phyloP scores from a whole-genome alignment of 2,888 invertebrate genomes.

The Torymus aiolomorphi region DNA sequence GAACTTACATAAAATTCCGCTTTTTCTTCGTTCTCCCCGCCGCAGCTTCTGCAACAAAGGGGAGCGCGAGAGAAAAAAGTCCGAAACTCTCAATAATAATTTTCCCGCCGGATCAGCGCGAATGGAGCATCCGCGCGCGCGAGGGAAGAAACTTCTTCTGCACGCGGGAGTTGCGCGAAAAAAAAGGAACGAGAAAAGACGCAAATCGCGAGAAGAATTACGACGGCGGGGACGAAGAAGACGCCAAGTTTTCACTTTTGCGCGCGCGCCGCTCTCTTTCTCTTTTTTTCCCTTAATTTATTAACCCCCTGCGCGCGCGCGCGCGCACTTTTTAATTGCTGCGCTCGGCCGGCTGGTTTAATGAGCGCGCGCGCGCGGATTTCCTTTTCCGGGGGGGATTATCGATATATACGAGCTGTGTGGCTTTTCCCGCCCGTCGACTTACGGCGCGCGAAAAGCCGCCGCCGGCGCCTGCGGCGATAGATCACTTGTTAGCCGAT shows the following conservation, averaged over 20 bases:
- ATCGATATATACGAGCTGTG: slow-evolving; percentile 10
- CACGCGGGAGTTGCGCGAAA: background rate
- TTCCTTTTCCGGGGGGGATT: slow-evolving; percentile 12
- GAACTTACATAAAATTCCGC: too few species aligned
- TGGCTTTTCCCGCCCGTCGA: background rate
- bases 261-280: too few species aligned
- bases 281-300: slow-evolving; percentile 21
- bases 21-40: too few species aligned
- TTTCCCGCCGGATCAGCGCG: slow-evolving; percentile 38
- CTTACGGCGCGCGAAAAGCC: slow-evolving; percentile 7
- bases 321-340: slow-evolving; percentile 42
- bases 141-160: slow-evolving; percentile 11
- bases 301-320: background rate
- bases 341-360: slow-evolving; percentile 18
- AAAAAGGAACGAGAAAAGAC: background rate
- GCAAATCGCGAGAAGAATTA: slow-evolving; percentile 23
- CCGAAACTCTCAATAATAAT: slow-evolving; percentile 31
- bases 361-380: slow-evolving; percentile 5
- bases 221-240: background rate
- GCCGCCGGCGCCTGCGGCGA: background rate
- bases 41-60: too few species aligned
- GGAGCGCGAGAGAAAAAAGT: too few species aligned
- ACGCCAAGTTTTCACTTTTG: background rate
- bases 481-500: slow-evolving; percentile 22
- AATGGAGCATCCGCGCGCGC: background rate